Evolutionary conservation across 2,797 vertebrate genomes (phyloP), one percentile per base, ranked within the genome.

Genomic region (Arctocebus calabarensis): DNA sequence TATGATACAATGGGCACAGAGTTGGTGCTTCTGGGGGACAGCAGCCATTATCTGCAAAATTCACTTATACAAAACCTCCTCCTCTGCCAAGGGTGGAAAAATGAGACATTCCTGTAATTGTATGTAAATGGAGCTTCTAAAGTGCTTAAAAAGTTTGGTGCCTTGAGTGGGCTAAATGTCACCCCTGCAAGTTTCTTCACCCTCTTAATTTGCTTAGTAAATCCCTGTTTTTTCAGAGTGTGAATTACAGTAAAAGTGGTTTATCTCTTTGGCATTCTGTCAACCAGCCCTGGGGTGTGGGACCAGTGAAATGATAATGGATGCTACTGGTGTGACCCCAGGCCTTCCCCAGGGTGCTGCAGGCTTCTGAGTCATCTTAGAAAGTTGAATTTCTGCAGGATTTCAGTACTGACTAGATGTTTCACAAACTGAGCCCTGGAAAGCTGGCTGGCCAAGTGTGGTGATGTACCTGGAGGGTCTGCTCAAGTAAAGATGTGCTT

Each of bases 141-240:
- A 98, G 94, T 96, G 97, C 97, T 96, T 82, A 94, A 92, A 96
- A 98, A 97, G 94, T 97, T 96, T 96, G 97, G 95, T 97, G 95
- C 86, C 94, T 96, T 57, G 52, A 96, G 88, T 34, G 70, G 90
- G 79, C 94, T 96, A 94, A 95, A 95, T 94, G 96, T 97, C 96
- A 96, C 90, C 94, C 93, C 73, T 94, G 75, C 34, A 88, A 97
- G 94, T 96, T 96, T 94, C 97, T 96, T 97, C 93, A 86, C 90
- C 96, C 97, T 97, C 92, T 97, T 98, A 97, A 98, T 98, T 98
- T 98, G 97, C 96, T 94, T 98, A 88, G 96, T 96, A 97, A 97
- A 98, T 96, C 62, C 89, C 83, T 86, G 90, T 97, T 97, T 95
- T 97, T 96, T 66, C 91, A 71, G 92, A 77, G 77, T 34, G 79